These are phyloP conservation scores for Ahaetulla prasina DNA, from an alignment of 2,113 vertebrate genomes.

Conservation along the genomic window DNA sequence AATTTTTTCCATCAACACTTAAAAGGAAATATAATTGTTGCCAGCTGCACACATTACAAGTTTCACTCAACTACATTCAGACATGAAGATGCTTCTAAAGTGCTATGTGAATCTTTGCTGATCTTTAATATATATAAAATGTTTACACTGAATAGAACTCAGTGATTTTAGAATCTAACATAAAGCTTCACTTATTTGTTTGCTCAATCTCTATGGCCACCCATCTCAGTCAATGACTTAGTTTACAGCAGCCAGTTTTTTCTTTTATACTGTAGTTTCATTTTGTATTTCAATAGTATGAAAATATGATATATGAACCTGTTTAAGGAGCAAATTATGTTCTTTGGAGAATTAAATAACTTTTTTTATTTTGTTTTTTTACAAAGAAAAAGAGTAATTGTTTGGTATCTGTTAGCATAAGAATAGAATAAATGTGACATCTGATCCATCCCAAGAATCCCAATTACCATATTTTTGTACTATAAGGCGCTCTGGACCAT, in stretches of 20 bases:
- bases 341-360: not conserved
- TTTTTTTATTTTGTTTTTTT: not conserved
- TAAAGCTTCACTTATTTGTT: not conserved
- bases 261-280: not conserved
- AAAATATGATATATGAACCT: not conserved
- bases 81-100: not conserved
- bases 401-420: not conserved
- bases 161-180: not conserved
- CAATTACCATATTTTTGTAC: not conserved
- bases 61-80: not conserved
- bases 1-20: not conserved
- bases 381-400: not conserved
- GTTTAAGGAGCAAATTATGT: not conserved
- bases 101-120: not conserved
- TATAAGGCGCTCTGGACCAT: too few relatives aligned
- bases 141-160: not conserved
- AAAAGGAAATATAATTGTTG: not conserved
- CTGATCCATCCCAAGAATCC: not conserved
- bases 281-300: not conserved
- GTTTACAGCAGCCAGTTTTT: not conserved
- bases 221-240: not conserved
- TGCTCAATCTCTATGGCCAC: not conserved
- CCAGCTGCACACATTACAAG: not conserved
- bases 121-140: not conserved
- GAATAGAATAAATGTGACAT: not conserved